A percentile compares a stretch with the other conserved stretches of the same genome.
Conservation (phyloP, 2,113 vertebrate species). For the Panthera leo region DNA sequence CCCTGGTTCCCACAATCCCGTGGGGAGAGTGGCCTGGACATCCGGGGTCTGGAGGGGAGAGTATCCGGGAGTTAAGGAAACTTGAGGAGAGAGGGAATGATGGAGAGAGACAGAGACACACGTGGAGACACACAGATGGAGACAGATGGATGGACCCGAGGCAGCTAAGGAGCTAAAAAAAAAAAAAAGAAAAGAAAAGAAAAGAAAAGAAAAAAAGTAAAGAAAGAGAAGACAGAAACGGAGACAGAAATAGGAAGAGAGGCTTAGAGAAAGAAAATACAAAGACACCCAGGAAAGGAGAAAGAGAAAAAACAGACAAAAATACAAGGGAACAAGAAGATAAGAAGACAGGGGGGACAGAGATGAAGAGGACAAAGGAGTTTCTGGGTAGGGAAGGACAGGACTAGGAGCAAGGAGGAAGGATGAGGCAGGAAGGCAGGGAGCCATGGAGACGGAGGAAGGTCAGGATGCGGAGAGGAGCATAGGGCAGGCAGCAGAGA, state of each 20-base stretch:
- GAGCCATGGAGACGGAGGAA: neutral
- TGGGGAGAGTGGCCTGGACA: conserved; percentile 56
- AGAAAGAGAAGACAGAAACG: neutral
- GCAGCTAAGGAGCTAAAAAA: neutral
- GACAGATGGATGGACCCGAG: neutral
- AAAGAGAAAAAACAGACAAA: neutral
- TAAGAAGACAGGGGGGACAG: neutral
- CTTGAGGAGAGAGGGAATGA: neutral
- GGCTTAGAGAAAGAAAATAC: neutral
- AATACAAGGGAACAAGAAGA: neutral
- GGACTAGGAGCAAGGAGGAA: neutral
- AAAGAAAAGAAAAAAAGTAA: neutral
- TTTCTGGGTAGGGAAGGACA: neutral
- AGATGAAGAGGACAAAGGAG: neutral
- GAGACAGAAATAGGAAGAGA: neutral
- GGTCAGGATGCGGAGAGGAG: neutral
- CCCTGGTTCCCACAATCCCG: conserved; percentile 74
- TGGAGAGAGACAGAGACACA: neutral
- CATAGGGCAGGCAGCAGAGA: neutral
- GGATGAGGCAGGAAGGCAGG: neutral
- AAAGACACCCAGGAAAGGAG: neutral
- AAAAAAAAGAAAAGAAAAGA: neutral
- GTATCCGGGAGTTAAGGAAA: conserved; percentile 54
- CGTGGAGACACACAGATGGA: neutral
- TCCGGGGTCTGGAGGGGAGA: conserved; percentile 51